Evolutionary conservation across 2,113 vertebrate species (phyloP).

Genomic region (Rostratula benghalensis): DNA sequence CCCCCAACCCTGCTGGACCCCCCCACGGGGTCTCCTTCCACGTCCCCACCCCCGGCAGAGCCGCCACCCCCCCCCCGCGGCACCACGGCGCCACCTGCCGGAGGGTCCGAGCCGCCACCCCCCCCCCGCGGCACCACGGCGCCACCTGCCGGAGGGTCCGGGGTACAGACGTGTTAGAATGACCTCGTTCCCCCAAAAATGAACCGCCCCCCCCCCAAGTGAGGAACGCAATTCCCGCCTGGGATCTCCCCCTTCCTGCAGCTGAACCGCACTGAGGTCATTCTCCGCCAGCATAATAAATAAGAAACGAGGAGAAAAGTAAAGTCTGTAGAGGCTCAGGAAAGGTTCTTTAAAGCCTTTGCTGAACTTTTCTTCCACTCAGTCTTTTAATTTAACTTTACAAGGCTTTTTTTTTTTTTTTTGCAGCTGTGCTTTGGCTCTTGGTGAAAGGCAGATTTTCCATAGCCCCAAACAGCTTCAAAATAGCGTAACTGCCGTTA

Average conservation of each 20-base stretch:
- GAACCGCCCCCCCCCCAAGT: fast-evolving
- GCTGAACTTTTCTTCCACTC: not conserved
- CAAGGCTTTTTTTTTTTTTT: not conserved
- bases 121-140: not conserved
- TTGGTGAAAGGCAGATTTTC: not conserved
- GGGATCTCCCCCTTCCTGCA: not conserved
- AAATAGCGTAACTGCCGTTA: not conserved
- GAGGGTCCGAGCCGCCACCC: not conserved
- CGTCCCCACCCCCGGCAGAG: no score
- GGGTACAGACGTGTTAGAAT: not conserved
- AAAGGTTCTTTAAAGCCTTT: not conserved
- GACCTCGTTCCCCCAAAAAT: not conserved
- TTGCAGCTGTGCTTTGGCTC: not conserved
- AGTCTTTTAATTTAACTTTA: not conserved
- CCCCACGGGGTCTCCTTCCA: no score
- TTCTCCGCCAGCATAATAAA: fast-evolving
- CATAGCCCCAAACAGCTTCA: not conserved
- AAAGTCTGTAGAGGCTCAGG: not conserved
- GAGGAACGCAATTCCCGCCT: fast-evolving
- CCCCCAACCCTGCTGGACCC: no score
- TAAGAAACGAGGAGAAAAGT: not conserved
- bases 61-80: not conserved
- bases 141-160: not conserved
- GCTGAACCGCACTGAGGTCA: not conserved
- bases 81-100: not conserved